Base-by-base conservation (phyloP, 92 coral and sea anemone genomes). In the Epizoanthus fatuus region DNA sequence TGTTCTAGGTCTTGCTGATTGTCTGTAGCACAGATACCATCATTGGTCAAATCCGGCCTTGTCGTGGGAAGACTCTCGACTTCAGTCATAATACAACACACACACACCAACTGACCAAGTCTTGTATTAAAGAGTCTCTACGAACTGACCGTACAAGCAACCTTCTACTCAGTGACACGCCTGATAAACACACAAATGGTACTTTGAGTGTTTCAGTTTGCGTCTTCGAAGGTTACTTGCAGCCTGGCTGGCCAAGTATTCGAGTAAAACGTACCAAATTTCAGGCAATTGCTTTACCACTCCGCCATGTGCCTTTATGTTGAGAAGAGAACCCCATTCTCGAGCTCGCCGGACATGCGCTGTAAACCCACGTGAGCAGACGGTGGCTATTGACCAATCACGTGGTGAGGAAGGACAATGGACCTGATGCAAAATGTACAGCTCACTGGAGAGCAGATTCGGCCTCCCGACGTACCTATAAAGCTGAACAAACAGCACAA, bases 141-240 rank as follows among this genome's bases (percentile, higher is more conserved):
- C 90, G 81, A 90, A 86, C 93, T 90, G 89, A 90, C 95, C 91
- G 84, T 84, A 79, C 95, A 92, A 94, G 98, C 90, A 90, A 90
- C 98, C 98, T 93, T 90, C 95, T 83, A 93, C 90, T 90, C 94
- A 94, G 91, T 90, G 91, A 87, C 98, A 94, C 93, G 58, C 95
- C 93, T 92, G 96, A 94, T 90, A 88, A 93, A 91, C 94, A 87
- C 90, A 86, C 95, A 92, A 83, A 79, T 78, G 65, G 74, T 69
- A 92, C 75, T 88, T 82, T 82, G 90, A 94, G 98, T 93, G 92
- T 87, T 89, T 93, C 96, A 90, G 98, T 93, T 94, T 94, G 95
- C 91, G 98, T 88, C 96, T 89, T 86, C 84, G 95, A 94, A 94
- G 98, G 98, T 90, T 94, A 90, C 98, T 94, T 93, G 88, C 79